Conservation (phyloP, 2,113 vertebrate genomes). For the Clinocottus analis region DNA sequence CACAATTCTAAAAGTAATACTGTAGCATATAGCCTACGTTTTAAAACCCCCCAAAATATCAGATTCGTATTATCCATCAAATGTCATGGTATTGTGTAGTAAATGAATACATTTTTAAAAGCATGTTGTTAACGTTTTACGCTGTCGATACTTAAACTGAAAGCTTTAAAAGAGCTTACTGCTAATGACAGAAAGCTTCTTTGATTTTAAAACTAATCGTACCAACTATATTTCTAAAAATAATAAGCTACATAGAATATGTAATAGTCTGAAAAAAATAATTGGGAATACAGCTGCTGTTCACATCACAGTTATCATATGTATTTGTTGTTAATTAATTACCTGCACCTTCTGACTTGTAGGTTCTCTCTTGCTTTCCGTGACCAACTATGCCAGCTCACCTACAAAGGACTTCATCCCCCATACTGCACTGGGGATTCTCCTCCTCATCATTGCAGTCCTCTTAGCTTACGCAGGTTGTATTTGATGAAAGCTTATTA, state of each 20-base stretch:
- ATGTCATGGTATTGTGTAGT: not conserved
- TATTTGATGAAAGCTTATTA: slow-evolving; percentile 2
- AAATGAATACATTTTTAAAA: not conserved
- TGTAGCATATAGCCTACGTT: not conserved
- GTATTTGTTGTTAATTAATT: no score
- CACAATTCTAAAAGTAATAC: not conserved
- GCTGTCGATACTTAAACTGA: not conserved
- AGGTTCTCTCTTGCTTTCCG: slow-evolving; percentile 87
- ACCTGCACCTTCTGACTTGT: not conserved
- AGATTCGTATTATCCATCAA: not conserved
- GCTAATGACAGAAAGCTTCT: not conserved
- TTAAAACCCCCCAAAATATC: not conserved
- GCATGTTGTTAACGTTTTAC: not conserved
- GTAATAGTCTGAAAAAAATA: not conserved
- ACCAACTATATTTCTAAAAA: not conserved
- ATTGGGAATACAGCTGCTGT: no score
- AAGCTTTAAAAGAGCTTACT: not conserved
- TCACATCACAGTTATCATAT: not conserved
- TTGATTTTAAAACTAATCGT: not conserved
- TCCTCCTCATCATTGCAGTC: slow-evolving; percentile 83
- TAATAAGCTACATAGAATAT: not conserved
- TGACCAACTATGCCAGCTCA: slow-evolving; percentile 82
- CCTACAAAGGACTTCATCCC: slow-evolving; percentile 77
- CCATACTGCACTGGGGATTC: slow-evolving; percentile 83
- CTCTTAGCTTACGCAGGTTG: slow-evolving; percentile 87